A percentile compares a stretch with the other conserved stretches of the same genome.
Evolutionary conservation across 2,888 invertebrate genomes (phyloP).

Genomic region (Frankliniella fusca): DNA sequence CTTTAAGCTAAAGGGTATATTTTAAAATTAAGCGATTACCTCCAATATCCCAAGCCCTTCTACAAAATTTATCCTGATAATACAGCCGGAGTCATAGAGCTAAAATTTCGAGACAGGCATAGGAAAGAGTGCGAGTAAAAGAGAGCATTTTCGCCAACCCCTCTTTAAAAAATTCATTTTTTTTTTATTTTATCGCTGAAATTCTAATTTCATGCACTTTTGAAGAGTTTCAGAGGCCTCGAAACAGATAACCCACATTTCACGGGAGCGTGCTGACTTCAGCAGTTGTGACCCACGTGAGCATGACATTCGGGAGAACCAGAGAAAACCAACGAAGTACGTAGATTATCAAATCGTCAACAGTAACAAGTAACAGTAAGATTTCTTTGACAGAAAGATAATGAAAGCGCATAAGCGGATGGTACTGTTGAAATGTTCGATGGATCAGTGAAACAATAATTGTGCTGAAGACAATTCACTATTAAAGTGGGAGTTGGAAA

Average conservation of each 20-base stretch:
- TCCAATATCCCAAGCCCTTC: constrained; percentile 2
- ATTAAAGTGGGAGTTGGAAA: no score
- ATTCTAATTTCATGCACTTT: not conserved
- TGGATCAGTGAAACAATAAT: no score
- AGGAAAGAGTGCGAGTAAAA: not conserved
- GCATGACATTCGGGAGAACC: no score
- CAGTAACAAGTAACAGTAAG: no score
- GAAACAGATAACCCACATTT: not conserved
- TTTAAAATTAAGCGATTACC: not conserved
- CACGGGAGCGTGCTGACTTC: not conserved
- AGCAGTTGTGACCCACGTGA: not conserved
- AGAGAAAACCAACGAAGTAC: no score
- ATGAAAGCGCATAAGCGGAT: no score
- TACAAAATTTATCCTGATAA: constrained; percentile 12
- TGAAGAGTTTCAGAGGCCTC: not conserved
- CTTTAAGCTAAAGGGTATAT: not conserved
- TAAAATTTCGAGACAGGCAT: not conserved
- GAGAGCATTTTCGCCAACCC: no score
- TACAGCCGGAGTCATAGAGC: not conserved
- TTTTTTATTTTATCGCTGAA: not conserved
- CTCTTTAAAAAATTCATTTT: not conserved
- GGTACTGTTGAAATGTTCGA: no score
- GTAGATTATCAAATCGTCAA: no score
- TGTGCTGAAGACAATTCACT: no score
- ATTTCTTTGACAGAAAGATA: no score